These are phyloP conservation scores for Tympanoctomys barrerae DNA, from an alignment of 2,797 vertebrate species.

Conservation along the genomic window DNA sequence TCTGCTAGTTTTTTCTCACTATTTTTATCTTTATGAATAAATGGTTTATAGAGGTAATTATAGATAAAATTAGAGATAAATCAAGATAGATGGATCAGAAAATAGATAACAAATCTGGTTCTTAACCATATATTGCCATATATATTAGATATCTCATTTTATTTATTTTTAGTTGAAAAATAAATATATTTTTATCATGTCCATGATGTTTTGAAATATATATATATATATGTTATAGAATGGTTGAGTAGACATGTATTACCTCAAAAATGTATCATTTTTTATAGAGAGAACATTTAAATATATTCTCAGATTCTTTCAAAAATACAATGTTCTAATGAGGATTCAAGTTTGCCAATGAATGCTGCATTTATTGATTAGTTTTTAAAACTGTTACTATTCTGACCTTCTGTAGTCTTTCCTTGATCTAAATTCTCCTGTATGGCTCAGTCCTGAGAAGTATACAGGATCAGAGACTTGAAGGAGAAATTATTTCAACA, in stretches of 20 bases:
- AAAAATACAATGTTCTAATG: background rate
- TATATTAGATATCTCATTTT: background rate
- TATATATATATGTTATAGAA: background rate
- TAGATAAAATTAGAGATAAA: background rate
- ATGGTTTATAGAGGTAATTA: background rate
- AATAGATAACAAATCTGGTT: background rate
- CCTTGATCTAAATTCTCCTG: background rate
- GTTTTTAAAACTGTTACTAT: background rate
- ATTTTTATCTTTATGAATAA: background rate
- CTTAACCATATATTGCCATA: background rate
- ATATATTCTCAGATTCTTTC: background rate
- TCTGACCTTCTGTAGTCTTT: background rate
- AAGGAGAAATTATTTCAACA: background rate
- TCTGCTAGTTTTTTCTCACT: background rate
- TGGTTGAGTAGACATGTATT: background rate
- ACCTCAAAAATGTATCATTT: background rate
- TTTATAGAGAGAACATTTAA: background rate
- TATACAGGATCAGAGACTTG: background rate
- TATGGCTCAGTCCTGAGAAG: background rate
- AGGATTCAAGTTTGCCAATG: background rate
- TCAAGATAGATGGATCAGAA: background rate
- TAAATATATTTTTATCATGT: background rate
- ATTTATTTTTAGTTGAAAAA: background rate
- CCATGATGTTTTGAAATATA: constrained; percentile 1
- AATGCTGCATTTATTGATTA: background rate